Evolutionary conservation across 2,797 vertebrate species (phyloP).

Genomic region (Antrozous pallidus): DNA sequence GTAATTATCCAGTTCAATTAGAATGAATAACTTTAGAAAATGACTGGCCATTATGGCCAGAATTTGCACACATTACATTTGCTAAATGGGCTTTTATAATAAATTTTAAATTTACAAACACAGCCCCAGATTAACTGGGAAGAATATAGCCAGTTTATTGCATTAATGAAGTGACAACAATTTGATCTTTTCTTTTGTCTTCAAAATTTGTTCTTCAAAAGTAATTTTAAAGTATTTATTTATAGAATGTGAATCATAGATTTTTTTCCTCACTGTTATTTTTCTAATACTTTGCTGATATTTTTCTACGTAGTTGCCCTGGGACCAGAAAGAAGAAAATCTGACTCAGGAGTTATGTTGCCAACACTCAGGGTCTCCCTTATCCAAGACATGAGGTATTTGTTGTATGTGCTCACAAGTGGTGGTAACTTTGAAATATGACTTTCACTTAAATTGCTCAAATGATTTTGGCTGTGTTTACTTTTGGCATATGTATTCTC

Average conservation of each 20-base stretch:
- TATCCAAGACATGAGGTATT: conserved; percentile 95
- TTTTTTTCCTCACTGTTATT: conserved; percentile 1
- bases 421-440: background rate
- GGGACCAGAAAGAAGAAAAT: conserved; percentile 88
- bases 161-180: conserved; percentile 9
- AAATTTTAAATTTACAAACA: background rate
- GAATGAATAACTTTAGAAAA: conserved; percentile 20
- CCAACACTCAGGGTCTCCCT: conserved; percentile 89
- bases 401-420: conserved; percentile 9
- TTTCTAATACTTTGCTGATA: conserved; percentile 49
- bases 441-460: background rate
- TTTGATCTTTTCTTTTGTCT: background rate
- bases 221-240: conserved; percentile 4
- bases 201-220: conserved; percentile 54
- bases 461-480: background rate
- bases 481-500: conserved; percentile 32
- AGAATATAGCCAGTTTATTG: background rate
- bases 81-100: background rate
- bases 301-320: conserved; percentile 82
- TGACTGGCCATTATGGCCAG: background rate
- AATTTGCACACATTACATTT: conserved; percentile 7
- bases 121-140: conserved; percentile 48
- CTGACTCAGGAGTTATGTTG: conserved; percentile 84
- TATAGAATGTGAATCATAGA: background rate
- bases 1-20: conserved; percentile 22